Evolutionary conservation across 2,797 vertebrate species (phyloP).

Genomic region (Sebastes miniatus): DNA sequence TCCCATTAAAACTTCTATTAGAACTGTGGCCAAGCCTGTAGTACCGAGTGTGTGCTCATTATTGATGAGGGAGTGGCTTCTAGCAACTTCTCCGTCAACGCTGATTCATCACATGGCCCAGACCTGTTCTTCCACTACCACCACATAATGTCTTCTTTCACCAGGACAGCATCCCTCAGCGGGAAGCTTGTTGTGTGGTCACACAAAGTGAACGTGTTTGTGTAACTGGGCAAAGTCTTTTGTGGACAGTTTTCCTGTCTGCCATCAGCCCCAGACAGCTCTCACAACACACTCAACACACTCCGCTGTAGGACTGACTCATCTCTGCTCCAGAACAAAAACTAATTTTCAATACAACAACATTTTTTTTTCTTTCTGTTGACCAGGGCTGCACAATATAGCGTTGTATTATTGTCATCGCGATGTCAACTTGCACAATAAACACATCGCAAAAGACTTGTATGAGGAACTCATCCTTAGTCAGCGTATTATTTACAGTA

Average conservation of each 20-base stretch:
- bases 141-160: constrained; percentile 12
- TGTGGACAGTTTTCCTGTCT: constrained; percentile 16
- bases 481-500: too few relatives aligned
- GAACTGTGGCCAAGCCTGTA: constrained; percentile 31
- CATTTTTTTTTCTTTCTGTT: too few relatives aligned
- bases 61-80: constrained; percentile 42
- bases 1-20: constrained; percentile 49
- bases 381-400: too few relatives aligned
- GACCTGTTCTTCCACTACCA: constrained; percentile 14
- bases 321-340: not conserved
- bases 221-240: constrained; percentile 35
- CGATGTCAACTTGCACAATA: too few relatives aligned
- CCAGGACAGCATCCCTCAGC: not conserved
- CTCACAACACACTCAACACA: not conserved
- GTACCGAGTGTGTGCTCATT: constrained; percentile 16
- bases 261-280: constrained; percentile 3
- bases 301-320: not conserved
- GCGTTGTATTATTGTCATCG: too few relatives aligned
- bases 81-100: constrained; percentile 39
- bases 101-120: constrained; percentile 23
- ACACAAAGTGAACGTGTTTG: constrained; percentile 31
- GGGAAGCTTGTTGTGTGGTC: constrained; percentile 3
- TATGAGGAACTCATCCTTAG: too few relatives aligned
- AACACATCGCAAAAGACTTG: too few relatives aligned
- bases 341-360: not conserved